Base-by-base conservation (phyloP, 2,888 invertebrate genomes). In the Plemyria rubiginata region DNA sequence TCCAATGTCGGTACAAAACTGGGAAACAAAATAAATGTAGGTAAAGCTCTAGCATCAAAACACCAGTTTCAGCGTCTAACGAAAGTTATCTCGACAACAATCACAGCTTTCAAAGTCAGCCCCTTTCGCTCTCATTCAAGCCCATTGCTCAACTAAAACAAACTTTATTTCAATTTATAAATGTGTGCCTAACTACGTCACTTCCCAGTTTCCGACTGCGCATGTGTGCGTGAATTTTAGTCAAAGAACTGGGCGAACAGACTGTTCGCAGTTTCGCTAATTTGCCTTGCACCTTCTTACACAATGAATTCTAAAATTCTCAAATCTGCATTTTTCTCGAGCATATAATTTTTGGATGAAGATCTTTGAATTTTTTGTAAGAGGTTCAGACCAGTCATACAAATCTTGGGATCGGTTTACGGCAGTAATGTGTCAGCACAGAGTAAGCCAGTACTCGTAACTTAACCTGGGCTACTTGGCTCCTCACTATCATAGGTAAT, bases 131-230 rank as follows among this genome's bases (percentile, higher is more conserved):
- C 89, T 90, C 92, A 89, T 90, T 90, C 90, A 90, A 85, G 86
- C 86, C 85, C 83, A 85, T 81, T 88, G 87, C 86, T 85, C 89
- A 90, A 92, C 92, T 92, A 91, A 92, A 92, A 88, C 90, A 87
- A 91, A 91, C 89, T 92, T 91, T 90, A 92, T 92, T 91, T 88
- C 89, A 87, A 85, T 88, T 90, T 86, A 81, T 85, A 80, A 81
- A 80, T 88, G 90, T 90, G 88, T 64, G 89, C 80, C 76, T 59
- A 62, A 65, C 68, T 62, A 72, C 87, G 77, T 76, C 79, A 73
- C 73, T 76, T 76, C 68, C 63, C 76, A 72, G 74, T 71, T 67
- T 60, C 45, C 56, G 57, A 77, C 68, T 89, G 87, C 86, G 87
- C 85, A 81, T 88, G 91, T 91, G 87, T 90, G 90, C 76, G 87